phyloP scores from a whole-genome alignment of 1,140 invertebrate genomes.

The Phocides pigmalion region DNA sequence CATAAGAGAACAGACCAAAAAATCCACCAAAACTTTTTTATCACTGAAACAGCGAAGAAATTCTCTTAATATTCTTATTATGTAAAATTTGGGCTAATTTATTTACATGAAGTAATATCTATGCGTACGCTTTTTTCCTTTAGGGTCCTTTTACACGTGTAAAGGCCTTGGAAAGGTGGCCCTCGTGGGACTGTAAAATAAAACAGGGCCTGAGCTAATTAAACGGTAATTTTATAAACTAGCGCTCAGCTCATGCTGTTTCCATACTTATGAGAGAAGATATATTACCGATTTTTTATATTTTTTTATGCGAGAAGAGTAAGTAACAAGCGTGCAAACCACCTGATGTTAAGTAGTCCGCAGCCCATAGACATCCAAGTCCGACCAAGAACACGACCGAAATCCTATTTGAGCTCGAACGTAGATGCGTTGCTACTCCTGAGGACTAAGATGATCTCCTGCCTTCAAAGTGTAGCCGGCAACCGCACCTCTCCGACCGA shows the following conservation, averaged over 20 bases:
- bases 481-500: too few species aligned
- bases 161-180: slow-evolving; percentile 4
- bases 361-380: too few species aligned
- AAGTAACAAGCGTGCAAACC: too few species aligned
- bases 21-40: neutral
- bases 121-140: slow-evolving; percentile 19
- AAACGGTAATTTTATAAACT: slow-evolving; percentile 1
- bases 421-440: too few species aligned
- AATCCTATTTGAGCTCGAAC: too few species aligned
- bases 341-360: too few species aligned
- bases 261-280: neutral
- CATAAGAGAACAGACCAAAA: neutral
- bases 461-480: too few species aligned
- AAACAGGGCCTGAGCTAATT: neutral
- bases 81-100: slow-evolving; percentile 21
- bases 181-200: neutral
- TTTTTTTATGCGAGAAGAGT: neutral
- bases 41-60: slow-evolving; percentile 1
- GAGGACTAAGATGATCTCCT: too few species aligned
- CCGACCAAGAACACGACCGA: too few species aligned
- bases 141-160: slow-evolving; percentile 12
- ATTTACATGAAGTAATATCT: slow-evolving; percentile 25
- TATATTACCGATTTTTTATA: too few species aligned
- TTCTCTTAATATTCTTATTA: slow-evolving; percentile 9
- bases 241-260: neutral